Conservation (phyloP, 2,888 invertebrate genomes). For the Pristionchus mayeri region DNA sequence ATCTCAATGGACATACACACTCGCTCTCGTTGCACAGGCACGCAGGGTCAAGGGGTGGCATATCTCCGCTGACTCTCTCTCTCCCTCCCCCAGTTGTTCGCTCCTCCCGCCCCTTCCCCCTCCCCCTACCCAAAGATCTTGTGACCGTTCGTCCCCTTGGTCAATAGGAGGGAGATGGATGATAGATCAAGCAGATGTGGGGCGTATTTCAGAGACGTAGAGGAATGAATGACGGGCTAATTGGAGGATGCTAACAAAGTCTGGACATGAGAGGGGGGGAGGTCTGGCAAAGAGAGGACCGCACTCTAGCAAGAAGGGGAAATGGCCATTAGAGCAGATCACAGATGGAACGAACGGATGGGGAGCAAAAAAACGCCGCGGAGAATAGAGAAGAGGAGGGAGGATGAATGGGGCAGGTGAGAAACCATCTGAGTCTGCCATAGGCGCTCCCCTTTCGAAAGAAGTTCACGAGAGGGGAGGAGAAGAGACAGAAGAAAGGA, state of each 20-base stretch:
- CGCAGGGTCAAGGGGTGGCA: slow-evolving; percentile 30
- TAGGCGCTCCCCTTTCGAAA: too few relatives aligned
- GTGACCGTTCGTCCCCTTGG: slow-evolving; percentile 24
- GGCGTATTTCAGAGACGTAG: not conserved
- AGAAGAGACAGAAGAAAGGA: not conserved
- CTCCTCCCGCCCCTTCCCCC: not conserved
- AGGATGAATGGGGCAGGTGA: too few relatives aligned
- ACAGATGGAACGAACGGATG: not conserved
- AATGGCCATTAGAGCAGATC: not conserved
- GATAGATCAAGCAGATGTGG: not conserved
- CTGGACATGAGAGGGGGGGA: not conserved
- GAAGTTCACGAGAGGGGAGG: not conserved
- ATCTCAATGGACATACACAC: not conserved
- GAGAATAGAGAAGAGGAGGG: not conserved
- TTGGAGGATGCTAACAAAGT: not conserved
- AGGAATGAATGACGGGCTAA: not conserved
- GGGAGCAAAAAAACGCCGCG: not conserved
- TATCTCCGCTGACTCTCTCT: slow-evolving; percentile 28
- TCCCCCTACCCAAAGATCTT: slow-evolving; percentile 10
- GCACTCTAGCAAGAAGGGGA: not conserved
- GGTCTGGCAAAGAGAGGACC: not conserved
- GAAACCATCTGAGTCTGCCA: too few relatives aligned
- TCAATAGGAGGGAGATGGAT: slow-evolving; percentile 10
- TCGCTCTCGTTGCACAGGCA: slow-evolving; percentile 29
- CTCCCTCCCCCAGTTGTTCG: not conserved